Percentiles rank a stretch among this genome's conserved stretches.
Conservation (phyloP, 2,797 vertebrate species). For the Enteromius radiatus region DNA sequence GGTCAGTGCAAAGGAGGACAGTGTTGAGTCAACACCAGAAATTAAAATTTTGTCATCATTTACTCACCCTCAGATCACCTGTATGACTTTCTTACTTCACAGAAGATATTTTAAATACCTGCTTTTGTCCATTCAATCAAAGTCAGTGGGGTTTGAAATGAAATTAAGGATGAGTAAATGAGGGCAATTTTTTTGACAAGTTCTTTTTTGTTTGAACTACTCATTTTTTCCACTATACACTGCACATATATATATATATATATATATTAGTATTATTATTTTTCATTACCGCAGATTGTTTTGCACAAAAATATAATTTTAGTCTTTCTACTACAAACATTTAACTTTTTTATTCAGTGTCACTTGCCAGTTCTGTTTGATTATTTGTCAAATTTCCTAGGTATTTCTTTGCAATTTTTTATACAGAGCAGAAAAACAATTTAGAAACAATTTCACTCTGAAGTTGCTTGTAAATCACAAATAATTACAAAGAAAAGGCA, state of each 20-base stretch:
- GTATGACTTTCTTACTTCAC: not conserved
- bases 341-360: not conserved
- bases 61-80: not conserved
- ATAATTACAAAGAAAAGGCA: not conserved
- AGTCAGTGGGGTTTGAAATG: not conserved
- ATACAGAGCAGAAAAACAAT: not conserved
- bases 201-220: not conserved
- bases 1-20: constrained; percentile 16
- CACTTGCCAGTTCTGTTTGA: not conserved
- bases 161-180: too few species aligned
- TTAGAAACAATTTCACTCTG: not conserved
- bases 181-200: too few species aligned
- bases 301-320: not conserved
- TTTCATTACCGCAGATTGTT: too few species aligned
- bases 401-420: not conserved
- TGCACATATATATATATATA: not conserved
- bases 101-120: not conserved
- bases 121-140: not conserved
- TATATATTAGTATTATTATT: too few species aligned
- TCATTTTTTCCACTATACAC: not conserved
- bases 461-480: not conserved
- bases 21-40: not conserved
- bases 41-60: not conserved
- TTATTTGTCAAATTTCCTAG: not conserved
- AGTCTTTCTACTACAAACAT: not conserved